Percentiles rank a stretch among this genome's conserved stretches.
Evolutionary conservation across 2,113 vertebrate genomes (phyloP).

Genomic region (Rhabdornis inornatus): DNA sequence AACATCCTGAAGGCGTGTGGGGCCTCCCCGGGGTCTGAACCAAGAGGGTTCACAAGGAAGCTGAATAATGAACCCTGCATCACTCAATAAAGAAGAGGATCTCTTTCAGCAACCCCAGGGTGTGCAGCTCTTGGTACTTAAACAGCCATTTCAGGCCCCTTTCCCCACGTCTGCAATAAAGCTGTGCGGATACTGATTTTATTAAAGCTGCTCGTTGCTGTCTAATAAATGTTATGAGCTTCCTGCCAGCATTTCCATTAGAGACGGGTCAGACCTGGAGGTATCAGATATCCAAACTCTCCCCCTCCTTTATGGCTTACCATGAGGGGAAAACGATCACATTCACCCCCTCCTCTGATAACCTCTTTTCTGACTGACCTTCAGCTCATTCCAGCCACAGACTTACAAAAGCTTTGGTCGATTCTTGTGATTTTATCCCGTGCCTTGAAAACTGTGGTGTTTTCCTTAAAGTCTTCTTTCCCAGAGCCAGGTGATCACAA

Average conservation of each 20-base stretch:
- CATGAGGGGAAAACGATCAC: not conserved
- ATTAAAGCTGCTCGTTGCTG: slow-evolving; percentile 48
- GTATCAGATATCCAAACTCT: slow-evolving; percentile 30
- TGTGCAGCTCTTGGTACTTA: not conserved
- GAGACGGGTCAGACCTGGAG: slow-evolving; percentile 20
- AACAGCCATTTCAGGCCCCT: slow-evolving; percentile 10
- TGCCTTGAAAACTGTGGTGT: not conserved
- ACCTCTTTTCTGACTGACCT: not conserved
- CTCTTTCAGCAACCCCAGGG: not conserved
- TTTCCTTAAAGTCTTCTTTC: not conserved
- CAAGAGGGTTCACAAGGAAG: not conserved
- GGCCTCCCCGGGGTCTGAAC: not conserved
- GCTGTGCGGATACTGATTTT: not conserved
- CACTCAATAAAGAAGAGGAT: slow-evolving; percentile 30
- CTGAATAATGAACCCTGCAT: slow-evolving; percentile 11
- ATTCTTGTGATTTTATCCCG: not conserved
- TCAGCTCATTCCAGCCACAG: not conserved
- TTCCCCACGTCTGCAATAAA: not conserved
- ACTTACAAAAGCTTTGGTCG: not conserved
- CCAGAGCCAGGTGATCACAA: not conserved
- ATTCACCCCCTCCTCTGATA: not conserved
- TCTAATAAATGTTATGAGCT: slow-evolving; percentile 30
- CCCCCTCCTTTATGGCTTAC: not conserved
- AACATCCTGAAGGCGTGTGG: not conserved
- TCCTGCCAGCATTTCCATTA: slow-evolving; percentile 60